Evolutionary conservation across 1,140 invertebrate species (phyloP).

Genomic region (Mactra quadrangularis): DNA sequence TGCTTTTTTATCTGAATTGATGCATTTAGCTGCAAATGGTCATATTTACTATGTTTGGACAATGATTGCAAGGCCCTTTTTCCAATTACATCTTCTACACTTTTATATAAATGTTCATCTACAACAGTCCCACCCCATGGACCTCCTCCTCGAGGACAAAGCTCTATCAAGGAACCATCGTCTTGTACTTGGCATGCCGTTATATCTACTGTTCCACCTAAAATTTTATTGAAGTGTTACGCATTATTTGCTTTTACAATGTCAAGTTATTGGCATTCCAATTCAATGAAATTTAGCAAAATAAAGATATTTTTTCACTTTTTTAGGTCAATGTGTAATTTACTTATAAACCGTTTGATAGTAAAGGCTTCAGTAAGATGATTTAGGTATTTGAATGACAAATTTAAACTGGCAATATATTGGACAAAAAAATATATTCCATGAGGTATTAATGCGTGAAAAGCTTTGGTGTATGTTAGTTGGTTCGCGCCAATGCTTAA

Average conservation of each 20-base stretch:
- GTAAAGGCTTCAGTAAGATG: no score
- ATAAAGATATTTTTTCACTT: not conserved
- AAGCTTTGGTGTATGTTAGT: no score
- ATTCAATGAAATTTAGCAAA: no score
- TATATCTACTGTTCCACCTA: conserved; percentile 66
- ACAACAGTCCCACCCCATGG: conserved; percentile 63
- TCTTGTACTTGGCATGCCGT: conserved; percentile 46
- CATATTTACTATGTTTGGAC: conserved; percentile 18
- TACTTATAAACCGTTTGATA: no score
- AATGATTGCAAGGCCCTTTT: conserved; percentile 27
- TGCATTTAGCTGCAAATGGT: conserved; percentile 48
- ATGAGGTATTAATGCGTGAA: no score
- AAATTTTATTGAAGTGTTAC: not conserved
- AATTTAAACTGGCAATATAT: no score
- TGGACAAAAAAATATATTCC: no score
- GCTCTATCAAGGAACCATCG: conserved; percentile 51
- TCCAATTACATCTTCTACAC: conserved; percentile 52
- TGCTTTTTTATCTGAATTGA: conserved; percentile 59
- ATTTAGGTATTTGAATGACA: no score
- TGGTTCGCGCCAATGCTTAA: no score
- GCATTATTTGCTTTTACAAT: no score
- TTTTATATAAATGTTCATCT: conserved; percentile 43
- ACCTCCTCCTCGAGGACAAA: conserved; percentile 52
- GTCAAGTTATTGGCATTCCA: no score
- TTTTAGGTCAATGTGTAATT: not conserved